A percentile compares a stretch with the other conserved stretches of the same genome.
Evolutionary conservation across 2,113 vertebrate species (phyloP).

Genomic region (Anolis carolinensis): DNA sequence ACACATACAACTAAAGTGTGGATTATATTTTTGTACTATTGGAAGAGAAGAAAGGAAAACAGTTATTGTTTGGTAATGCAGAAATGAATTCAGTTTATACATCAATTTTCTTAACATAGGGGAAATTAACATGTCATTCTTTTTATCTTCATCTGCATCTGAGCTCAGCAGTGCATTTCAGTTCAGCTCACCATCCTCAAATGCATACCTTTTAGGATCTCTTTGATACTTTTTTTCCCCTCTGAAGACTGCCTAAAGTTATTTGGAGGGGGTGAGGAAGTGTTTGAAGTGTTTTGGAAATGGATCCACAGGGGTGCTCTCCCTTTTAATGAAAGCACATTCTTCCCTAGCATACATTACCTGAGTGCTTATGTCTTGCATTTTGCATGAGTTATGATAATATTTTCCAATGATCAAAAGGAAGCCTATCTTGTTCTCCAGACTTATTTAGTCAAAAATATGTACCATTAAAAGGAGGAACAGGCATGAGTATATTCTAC

Average conservation of each 20-base stretch:
- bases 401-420: slow-evolving; percentile 4
- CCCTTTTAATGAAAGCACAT: slow-evolving; percentile 30
- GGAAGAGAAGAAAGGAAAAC: not conserved
- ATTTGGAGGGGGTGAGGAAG: slow-evolving; percentile 8
- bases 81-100: not conserved
- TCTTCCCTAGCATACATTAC: slow-evolving; percentile 29
- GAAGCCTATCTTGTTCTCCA: not conserved
- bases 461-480: not conserved
- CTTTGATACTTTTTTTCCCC: slow-evolving; percentile 1
- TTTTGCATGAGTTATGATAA: slow-evolving; percentile 20
- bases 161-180: slow-evolving; percentile 34
- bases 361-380: slow-evolving; percentile 34
- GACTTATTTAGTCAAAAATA: slow-evolving; percentile 23
- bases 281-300: slow-evolving; percentile 29
- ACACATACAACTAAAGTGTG: not conserved
- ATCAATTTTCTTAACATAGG: rapidly evolving
- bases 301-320: slow-evolving; percentile 25
- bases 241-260: slow-evolving; percentile 34
- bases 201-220: not conserved
- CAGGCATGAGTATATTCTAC: not conserved
- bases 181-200: slow-evolving; percentile 26
- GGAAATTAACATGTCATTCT: not conserved
- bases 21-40: not conserved
- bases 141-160: slow-evolving; percentile 13
- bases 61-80: not conserved